Base-by-base conservation (phyloP, 2,797 vertebrate genomes). In the Chrysolophus pictus region DNA sequence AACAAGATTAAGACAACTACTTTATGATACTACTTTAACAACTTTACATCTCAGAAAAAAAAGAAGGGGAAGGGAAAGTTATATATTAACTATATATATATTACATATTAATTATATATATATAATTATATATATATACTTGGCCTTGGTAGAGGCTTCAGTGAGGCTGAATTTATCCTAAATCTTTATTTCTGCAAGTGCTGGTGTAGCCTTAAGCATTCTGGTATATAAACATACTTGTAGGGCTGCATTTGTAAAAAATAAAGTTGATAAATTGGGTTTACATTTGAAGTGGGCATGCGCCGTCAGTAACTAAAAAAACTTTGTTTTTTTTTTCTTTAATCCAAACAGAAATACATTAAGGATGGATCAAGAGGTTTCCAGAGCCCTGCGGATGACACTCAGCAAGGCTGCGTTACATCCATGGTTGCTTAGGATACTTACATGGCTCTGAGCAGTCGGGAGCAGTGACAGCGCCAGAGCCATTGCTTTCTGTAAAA, bases 11-110 rank as follows among this genome's bases (percentile, higher is more conserved):
- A 71, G 21, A 69, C 29, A 60, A 90, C 44, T 46, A 29, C 49
- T 94, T 91, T 78, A 89, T 29, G 28, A 89, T 83, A 29, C 35
- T 59, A 9, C n/a, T 86, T 87, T 79, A 4, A 91, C 91, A 71
- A 76, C 1, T 11, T 60, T 72, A 2, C 24, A 51, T 14, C 19
- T 37, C 4, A 6, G 19, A n/a, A 53, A 46, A 63, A 41, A 62
- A 29, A 35, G 56, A 28, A 46, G 4, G 31, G 28, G 51, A 28
- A 31, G 29, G 16, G 26, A 8, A 16, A 42, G 41, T 44, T 44
- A 42, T 37, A 11, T 37, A 37, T 37, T 37, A 37, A 37, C 7
- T 37, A 37, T 37, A 37, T 11, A 37, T 37, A 37, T 37, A 37
- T 37, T 37, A 37, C 11, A 37, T 37, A 37, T 37, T 37, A 37